Percentiles rank a stretch among this genome's conserved stretches.
Evolutionary conservation across 2,888 invertebrate genomes (phyloP).

Genomic region (Drosophila nr. perissopoda): DNA sequence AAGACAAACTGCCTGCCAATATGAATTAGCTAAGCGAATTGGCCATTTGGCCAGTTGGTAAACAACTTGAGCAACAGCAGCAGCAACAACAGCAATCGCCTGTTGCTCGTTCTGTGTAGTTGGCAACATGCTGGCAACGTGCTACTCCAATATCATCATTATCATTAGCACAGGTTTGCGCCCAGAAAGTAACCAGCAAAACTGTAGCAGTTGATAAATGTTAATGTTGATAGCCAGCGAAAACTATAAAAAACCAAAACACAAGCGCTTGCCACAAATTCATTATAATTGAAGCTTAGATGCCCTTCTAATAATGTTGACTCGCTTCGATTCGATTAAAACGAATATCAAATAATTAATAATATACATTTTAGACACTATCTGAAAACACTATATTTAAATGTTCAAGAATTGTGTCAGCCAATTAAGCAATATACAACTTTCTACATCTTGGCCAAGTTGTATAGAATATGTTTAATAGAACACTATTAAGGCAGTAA

Average conservation of each 20-base stretch:
- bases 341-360: slow-evolving; percentile 9
- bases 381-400: background rate
- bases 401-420: background rate
- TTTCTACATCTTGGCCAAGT: background rate
- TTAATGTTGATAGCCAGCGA: slow-evolving; percentile 75
- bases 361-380: background rate
- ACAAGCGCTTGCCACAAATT: background rate
- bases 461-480: background rate
- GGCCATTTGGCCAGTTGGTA: slow-evolving; percentile 74
- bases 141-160: slow-evolving; percentile 74
- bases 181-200: slow-evolving; percentile 56
- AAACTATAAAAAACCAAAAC: slow-evolving; percentile 45
- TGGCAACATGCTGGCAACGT: slow-evolving; percentile 38
- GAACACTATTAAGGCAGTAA: too few species aligned
- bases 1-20: slow-evolving; percentile 78
- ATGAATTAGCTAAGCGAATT: slow-evolving; percentile 79
- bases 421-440: background rate
- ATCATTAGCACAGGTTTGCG: slow-evolving; percentile 75
- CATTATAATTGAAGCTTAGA: slow-evolving; percentile 26
- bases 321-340: background rate
- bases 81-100: slow-evolving; percentile 12
- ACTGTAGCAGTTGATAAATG: slow-evolving; percentile 79
- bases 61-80: slow-evolving; percentile 44
- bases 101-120: slow-evolving; percentile 1
- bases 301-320: slow-evolving; percentile 26